A percentile compares a stretch with the other conserved stretches of the same genome.
These are phyloP conservation scores for Rhogogaster chlorosoma DNA, from an alignment of 2,888 invertebrate genomes.

Conservation along the genomic window DNA sequence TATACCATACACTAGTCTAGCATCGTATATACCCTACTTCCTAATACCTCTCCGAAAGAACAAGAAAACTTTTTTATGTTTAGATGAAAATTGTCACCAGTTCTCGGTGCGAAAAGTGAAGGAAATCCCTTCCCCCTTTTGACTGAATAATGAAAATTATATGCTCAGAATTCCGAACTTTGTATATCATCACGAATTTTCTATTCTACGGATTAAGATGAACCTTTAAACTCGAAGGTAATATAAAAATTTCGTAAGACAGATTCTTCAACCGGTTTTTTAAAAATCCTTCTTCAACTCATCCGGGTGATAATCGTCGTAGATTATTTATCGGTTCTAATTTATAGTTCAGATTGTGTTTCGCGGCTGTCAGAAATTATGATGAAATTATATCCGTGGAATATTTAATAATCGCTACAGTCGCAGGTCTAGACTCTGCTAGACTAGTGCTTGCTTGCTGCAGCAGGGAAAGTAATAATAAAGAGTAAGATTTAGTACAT, in stretches of 20 bases:
- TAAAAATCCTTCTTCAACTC: not conserved
- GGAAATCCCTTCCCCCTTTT: too few relatives aligned
- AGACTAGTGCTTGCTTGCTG: not conserved
- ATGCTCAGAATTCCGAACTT: not conserved
- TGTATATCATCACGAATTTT: not conserved
- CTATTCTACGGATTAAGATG: not conserved
- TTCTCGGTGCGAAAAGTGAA: not conserved
- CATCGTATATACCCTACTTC: not conserved
- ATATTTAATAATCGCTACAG: not conserved
- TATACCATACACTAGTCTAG: slow-evolving; percentile 21
- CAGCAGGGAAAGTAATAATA: not conserved
- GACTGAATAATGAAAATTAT: not conserved
- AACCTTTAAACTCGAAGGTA: not conserved
- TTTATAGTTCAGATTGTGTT: not conserved
- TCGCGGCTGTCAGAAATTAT: not conserved
- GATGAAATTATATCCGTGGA: not conserved
- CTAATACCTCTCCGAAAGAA: not conserved
- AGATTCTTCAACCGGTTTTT: not conserved
- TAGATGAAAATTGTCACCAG: slow-evolving; percentile 11
- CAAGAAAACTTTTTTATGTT: slow-evolving; percentile 5
- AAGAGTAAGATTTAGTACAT: slow-evolving; percentile 19
- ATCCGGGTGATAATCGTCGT: not conserved
- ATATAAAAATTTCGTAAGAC: not conserved
- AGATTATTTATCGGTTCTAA: not conserved
- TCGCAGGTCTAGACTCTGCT: not conserved